Conservation (phyloP, 2,113 vertebrate species). For the Ceyx melanurus region DNA sequence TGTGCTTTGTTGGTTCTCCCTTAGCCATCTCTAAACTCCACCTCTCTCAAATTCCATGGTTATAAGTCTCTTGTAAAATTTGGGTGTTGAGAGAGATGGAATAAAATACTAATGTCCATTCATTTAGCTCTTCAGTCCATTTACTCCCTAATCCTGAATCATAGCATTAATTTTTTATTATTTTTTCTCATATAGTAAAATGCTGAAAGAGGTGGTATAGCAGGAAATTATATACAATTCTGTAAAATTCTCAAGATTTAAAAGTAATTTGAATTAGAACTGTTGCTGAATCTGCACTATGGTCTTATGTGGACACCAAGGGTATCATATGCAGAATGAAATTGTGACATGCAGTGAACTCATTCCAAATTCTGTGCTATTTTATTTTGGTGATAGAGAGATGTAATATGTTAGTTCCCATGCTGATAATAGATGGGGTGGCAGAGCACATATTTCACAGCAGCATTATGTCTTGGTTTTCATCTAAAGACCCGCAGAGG, state of each 20-base stretch:
- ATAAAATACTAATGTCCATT: background rate
- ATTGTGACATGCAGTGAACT: background rate
- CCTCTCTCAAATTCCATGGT: fast-evolving
- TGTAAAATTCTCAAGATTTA: background rate
- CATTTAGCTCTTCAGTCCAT: background rate
- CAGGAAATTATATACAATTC: background rate
- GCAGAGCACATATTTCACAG: background rate
- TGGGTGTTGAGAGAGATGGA: background rate
- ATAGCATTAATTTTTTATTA: background rate
- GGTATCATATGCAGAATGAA: background rate
- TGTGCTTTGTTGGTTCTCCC: background rate
- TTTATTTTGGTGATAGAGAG: background rate
- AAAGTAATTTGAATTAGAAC: background rate
- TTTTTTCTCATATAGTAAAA: background rate
- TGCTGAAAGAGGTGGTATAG: background rate
- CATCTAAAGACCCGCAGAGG: background rate
- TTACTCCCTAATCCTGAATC: background rate
- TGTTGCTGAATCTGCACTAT: background rate
- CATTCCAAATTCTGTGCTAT: background rate
- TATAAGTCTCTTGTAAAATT: background rate
- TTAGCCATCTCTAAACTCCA: background rate
- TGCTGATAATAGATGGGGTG: background rate
- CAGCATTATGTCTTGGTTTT: background rate
- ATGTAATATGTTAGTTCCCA: background rate
- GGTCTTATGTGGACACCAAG: background rate